Percentiles rank a stretch among this genome's conserved stretches.
Evolutionary conservation across 1,140 invertebrate genomes (phyloP).

Genomic region (Parapsyche elsis): DNA sequence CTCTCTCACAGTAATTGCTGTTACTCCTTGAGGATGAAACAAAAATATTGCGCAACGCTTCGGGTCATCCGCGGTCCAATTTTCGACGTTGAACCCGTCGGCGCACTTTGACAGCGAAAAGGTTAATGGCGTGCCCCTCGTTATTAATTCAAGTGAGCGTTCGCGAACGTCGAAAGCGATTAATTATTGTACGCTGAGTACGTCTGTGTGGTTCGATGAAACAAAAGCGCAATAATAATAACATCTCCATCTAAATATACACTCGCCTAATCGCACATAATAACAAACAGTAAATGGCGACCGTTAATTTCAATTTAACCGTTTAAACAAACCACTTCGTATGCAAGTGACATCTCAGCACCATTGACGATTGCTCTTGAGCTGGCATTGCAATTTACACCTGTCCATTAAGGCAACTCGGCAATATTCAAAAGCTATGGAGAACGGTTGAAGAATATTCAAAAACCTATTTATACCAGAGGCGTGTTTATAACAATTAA

Average conservation of each 20-base stretch:
- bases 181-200: slow-evolving; percentile 34
- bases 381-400: too few relatives aligned
- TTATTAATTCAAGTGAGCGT: slow-evolving; percentile 8
- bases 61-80: too few relatives aligned
- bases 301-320: background rate
- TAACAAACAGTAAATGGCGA: background rate
- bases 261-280: too few relatives aligned
- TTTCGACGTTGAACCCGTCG: background rate
- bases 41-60: too few relatives aligned
- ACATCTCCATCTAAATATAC: too few relatives aligned
- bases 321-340: background rate
- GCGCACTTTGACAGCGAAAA: slow-evolving; percentile 18
- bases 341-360: background rate
- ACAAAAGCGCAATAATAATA: slow-evolving; percentile 4
- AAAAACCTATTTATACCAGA: too few relatives aligned
- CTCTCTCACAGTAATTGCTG: too few relatives aligned
- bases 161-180: slow-evolving; percentile 28
- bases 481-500: too few relatives aligned
- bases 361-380: background rate
- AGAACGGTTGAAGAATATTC: too few relatives aligned
- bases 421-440: too few relatives aligned
- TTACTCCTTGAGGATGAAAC: too few relatives aligned
- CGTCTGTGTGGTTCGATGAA: background rate
- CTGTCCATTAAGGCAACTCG: too few relatives aligned
- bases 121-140: slow-evolving; percentile 7